Conservation (phyloP, 2,797 vertebrate species). For the Hybognathus amarus region DNA sequence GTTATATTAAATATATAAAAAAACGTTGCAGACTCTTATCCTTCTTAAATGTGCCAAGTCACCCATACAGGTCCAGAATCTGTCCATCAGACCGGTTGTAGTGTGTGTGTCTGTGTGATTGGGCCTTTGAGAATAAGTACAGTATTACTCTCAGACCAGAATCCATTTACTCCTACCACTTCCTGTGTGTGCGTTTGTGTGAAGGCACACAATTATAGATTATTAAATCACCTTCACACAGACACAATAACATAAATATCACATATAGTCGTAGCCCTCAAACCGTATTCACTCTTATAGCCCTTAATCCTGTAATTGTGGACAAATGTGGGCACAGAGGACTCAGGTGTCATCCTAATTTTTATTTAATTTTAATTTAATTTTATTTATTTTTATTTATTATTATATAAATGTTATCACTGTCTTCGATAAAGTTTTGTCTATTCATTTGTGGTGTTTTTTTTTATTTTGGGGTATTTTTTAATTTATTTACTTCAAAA, state of each 20-base stretch:
- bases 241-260: slow-evolving; percentile 16
- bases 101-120: neutral
- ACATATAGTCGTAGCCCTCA: no score
- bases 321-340: no score
- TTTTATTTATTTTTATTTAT: no score
- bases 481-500: no score
- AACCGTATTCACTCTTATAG: no score
- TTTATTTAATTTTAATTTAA: no score
- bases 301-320: no score
- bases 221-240: neutral
- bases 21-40: slow-evolving; percentile 24
- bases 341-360: no score
- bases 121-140: neutral
- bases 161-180: neutral
- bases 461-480: no score
- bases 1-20: neutral
- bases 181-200: neutral
- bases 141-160: neutral
- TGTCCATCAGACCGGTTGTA: neutral
- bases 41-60: neutral
- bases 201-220: neutral
- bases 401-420: no score
- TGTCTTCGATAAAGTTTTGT: no score
- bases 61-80: neutral
- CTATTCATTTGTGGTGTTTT: no score